Conservation (phyloP, 1,140 invertebrate species). For the Sycophaga agraensis region DNA sequence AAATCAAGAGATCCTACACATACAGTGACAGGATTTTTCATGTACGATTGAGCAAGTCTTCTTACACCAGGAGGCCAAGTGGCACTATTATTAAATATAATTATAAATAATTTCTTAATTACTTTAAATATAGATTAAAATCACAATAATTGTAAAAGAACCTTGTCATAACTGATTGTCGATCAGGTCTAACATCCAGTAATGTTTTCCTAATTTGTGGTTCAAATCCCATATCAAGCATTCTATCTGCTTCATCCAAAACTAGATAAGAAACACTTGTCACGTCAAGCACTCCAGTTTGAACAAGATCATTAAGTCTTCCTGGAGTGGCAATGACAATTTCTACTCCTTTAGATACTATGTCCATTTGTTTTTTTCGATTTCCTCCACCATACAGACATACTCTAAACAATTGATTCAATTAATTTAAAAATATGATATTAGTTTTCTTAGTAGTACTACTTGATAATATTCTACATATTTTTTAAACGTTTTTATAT, state of each 20-base stretch:
- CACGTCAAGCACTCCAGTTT: slow-evolving; percentile 68
- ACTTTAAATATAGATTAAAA: background rate
- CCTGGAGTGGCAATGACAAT: slow-evolving; percentile 90
- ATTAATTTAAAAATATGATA: background rate
- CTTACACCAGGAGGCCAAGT: slow-evolving; percentile 87
- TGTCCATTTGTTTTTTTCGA: slow-evolving; percentile 72
- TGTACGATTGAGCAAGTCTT: slow-evolving; percentile 78
- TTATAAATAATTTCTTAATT: background rate
- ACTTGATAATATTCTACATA: too few relatives aligned
- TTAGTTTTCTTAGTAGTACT: too few relatives aligned
- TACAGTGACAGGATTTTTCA: slow-evolving; percentile 85
- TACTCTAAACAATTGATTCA: slow-evolving; percentile 60
- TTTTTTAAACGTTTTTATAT: too few relatives aligned
- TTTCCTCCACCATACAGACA: slow-evolving; percentile 86
- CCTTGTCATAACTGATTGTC: slow-evolving; percentile 85
- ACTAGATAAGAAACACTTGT: slow-evolving; percentile 82
- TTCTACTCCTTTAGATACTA: slow-evolving; percentile 73
- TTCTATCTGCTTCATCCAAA: slow-evolving; percentile 89
- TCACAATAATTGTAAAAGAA: slow-evolving; percentile 32
- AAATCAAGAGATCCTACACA: slow-evolving; percentile 86
- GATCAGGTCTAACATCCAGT: slow-evolving; percentile 74
- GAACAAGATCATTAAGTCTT: slow-evolving; percentile 79
- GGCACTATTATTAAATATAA: slow-evolving; percentile 62
- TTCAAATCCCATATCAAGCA: slow-evolving; percentile 87
- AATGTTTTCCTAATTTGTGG: slow-evolving; percentile 83